Evolutionary conservation across 2,888 invertebrate species (phyloP).

Genomic region (Ecliptopera silaceata): DNA sequence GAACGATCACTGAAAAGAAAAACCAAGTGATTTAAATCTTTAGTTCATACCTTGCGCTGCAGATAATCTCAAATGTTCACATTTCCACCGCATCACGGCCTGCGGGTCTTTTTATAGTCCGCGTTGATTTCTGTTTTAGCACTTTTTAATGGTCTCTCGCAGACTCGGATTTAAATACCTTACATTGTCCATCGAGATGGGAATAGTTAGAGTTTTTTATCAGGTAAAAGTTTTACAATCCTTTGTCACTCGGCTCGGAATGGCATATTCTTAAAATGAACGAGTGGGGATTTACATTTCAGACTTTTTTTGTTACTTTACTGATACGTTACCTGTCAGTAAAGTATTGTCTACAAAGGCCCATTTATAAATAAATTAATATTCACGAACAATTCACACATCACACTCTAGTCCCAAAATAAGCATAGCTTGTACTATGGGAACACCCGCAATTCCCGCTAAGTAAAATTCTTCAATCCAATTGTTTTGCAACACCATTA

Average conservation of each 20-base stretch:
- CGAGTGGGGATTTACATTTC: too few relatives aligned
- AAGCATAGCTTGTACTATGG: too few relatives aligned
- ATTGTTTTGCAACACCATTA: too few relatives aligned
- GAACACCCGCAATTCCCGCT: too few relatives aligned
- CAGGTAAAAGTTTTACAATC: conserved; percentile 8
- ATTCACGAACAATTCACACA: too few relatives aligned
- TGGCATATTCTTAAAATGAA: conserved; percentile 12
- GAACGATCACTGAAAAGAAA: too few relatives aligned
- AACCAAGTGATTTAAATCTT: conserved; percentile 9
- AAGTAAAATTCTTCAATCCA: too few relatives aligned
- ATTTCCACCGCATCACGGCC: conserved; percentile 20
- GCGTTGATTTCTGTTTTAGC: conserved; percentile 69
- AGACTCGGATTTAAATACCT: conserved; percentile 41
- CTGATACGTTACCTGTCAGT: too few relatives aligned
- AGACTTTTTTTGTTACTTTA: too few relatives aligned
- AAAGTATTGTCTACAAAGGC: too few relatives aligned
- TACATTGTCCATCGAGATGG: conserved; percentile 29
- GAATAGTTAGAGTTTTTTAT: conserved; percentile 22
- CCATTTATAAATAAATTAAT: too few relatives aligned
- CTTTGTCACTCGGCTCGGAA: conserved; percentile 18
- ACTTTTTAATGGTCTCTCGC: conserved; percentile 63
- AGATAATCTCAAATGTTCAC: conserved; percentile 4
- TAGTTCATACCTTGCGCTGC: conserved; percentile 10
- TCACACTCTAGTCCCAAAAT: too few relatives aligned
- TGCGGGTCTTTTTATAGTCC: conserved; percentile 56